phyloP scores from a whole-genome alignment of 2,888 invertebrate genomes.

The Idaea dimidiata region DNA sequence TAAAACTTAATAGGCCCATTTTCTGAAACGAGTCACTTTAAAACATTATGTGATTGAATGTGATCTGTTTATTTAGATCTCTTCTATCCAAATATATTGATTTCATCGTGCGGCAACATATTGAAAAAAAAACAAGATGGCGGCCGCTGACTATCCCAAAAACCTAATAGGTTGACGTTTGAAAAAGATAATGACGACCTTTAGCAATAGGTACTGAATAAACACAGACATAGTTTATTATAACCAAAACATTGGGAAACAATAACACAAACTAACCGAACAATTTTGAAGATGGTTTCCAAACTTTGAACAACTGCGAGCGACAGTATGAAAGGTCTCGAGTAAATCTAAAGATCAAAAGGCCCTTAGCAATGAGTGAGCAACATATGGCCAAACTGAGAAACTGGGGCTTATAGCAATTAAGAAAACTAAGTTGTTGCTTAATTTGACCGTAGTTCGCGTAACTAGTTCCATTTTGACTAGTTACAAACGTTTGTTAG shows the following conservation, averaged over 20 bases:
- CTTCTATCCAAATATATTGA: too few species aligned
- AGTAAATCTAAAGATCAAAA: not conserved
- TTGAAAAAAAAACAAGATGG: too few species aligned
- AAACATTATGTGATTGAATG: too few species aligned
- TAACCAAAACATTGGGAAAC: not conserved
- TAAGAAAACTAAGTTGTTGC: not conserved
- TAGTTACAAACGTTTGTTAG: not conserved
- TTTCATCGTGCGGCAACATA: too few species aligned
- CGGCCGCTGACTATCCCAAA: too few species aligned
- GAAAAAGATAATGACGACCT: too few species aligned
- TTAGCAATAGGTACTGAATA: too few species aligned
- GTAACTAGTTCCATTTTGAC: not conserved
- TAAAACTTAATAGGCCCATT: too few species aligned
- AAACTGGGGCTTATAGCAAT: not conserved
- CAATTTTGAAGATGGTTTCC: not conserved
- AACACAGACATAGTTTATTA: not conserved
- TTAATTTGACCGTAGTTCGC: not conserved
- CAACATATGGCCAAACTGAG: not conserved
- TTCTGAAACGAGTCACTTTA: too few species aligned
- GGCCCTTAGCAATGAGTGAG: not conserved
- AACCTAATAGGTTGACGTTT: too few species aligned
- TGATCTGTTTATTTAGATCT: too few species aligned
- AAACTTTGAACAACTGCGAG: not conserved
- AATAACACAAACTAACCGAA: not conserved
- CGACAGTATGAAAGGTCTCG: not conserved